Conservation (phyloP, 2,113 vertebrate species). For the Arvicanthis niloticus region DNA sequence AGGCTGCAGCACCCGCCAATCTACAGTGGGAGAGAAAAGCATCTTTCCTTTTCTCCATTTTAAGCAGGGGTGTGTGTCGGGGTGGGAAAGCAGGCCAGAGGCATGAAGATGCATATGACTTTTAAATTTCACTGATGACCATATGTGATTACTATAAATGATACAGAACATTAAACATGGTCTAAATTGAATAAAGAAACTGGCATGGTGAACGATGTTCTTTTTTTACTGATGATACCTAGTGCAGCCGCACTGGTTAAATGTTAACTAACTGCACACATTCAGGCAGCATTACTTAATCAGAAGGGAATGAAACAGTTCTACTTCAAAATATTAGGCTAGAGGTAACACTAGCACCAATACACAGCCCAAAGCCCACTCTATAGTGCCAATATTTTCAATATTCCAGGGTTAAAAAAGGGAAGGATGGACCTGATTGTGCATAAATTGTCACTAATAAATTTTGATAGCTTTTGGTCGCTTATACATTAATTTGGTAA, state of each 20-base stretch:
- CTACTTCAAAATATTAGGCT: not conserved
- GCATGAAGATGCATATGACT: slow-evolving; percentile 46
- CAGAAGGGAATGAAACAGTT: not conserved
- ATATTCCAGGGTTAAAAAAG: not conserved
- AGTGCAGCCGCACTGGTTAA: not conserved
- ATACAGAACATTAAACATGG: not conserved
- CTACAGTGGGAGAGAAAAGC: slow-evolving; percentile 82
- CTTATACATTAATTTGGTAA: slow-evolving; percentile 28
- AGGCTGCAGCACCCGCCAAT: slow-evolving; percentile 96
- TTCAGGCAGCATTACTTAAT: not conserved
- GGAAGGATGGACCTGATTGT: not conserved
- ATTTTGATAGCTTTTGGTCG: slow-evolving; percentile 13
- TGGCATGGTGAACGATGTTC: slow-evolving; percentile 36
- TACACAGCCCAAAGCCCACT: not conserved
- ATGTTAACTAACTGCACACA: not conserved
- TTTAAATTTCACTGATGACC: slow-evolving; percentile 46
- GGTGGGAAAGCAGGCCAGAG: not conserved
- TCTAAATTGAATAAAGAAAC: slow-evolving; percentile 49
- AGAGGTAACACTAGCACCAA: not conserved
- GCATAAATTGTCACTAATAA: not conserved
- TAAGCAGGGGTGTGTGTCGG: not conserved
- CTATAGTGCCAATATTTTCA: not conserved
- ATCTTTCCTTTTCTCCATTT: slow-evolving; percentile 41
- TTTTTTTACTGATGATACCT: not conserved
- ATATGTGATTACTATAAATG: slow-evolving; percentile 44